Percentiles rank a stretch among this genome's conserved stretches.
Evolutionary conservation across 2,113 vertebrate species (phyloP).

Genomic region (Etheostoma spectabile): DNA sequence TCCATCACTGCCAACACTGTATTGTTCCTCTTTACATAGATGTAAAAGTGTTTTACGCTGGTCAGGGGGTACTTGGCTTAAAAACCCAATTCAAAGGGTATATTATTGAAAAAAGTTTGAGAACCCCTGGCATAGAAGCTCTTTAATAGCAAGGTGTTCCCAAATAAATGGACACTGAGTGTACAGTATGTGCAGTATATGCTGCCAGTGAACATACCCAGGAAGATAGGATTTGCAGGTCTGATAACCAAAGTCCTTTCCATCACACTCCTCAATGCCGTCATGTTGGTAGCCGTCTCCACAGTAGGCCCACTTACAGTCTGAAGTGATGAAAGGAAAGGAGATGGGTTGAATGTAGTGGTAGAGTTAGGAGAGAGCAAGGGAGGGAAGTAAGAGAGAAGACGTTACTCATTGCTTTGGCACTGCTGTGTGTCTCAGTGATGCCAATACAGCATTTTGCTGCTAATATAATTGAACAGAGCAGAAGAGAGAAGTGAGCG

Average conservation of each 20-base stretch:
- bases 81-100: too few relatives aligned
- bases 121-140: not conserved
- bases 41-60: too few relatives aligned
- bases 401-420: slow-evolving; percentile 71
- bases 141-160: not conserved
- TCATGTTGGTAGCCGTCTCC: slow-evolving; percentile 93
- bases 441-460: slow-evolving; percentile 75
- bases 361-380: not conserved
- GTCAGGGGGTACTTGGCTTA: too few relatives aligned
- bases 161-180: not conserved
- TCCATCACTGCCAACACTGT: too few relatives aligned
- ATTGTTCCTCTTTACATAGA: too few relatives aligned
- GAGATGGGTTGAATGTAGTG: not conserved
- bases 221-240: slow-evolving; percentile 96
- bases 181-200: not conserved
- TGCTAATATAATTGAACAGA: slow-evolving; percentile 71
- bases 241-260: slow-evolving; percentile 94
- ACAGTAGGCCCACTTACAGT: slow-evolving; percentile 93
- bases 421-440: slow-evolving; percentile 49
- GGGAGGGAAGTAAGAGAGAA: slow-evolving; percentile 19
- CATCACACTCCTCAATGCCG: slow-evolving; percentile 95
- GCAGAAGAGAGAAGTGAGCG: slow-evolving; percentile 37
- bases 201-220: slow-evolving; percentile 84
- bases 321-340: slow-evolving; percentile 72
- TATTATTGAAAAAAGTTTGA: too few relatives aligned